Conservation (phyloP, 2,888 invertebrate species). For the Plebejus argus region DNA sequence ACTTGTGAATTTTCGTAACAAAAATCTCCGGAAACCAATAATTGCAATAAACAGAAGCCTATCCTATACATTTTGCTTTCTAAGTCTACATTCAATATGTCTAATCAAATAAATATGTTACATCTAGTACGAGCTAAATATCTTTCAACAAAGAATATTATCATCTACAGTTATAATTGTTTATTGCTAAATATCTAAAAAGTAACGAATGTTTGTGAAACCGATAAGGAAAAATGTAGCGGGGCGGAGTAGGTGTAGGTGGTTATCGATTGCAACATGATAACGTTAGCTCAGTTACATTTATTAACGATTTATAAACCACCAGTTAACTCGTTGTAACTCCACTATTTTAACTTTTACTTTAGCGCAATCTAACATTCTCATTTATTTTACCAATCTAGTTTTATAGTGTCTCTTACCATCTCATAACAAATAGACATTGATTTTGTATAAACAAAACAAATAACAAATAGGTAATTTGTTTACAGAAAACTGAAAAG, state of each 20-base stretch:
- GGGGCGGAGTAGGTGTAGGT: background rate
- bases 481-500: background rate
- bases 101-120: no score
- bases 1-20: no score
- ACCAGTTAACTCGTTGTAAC: background rate
- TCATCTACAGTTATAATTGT: no score
- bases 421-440: background rate
- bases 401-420: background rate
- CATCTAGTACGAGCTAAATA: no score
- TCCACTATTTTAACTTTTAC: background rate
- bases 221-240: constrained; percentile 28
- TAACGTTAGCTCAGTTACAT: constrained; percentile 7
- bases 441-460: background rate
- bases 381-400: background rate
- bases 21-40: no score
- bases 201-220: constrained; percentile 1
- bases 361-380: background rate
- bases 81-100: no score
- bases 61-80: no score
- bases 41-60: no score
- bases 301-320: constrained; percentile 5
- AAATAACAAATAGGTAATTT: background rate
- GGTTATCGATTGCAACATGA: constrained; percentile 21
- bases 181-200: background rate
- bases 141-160: no score